Evolutionary conservation across 2,797 vertebrate genomes (phyloP), one percentile per base, ranked within the genome.

Genomic region (Melanotaenia parkinsoni): DNA sequence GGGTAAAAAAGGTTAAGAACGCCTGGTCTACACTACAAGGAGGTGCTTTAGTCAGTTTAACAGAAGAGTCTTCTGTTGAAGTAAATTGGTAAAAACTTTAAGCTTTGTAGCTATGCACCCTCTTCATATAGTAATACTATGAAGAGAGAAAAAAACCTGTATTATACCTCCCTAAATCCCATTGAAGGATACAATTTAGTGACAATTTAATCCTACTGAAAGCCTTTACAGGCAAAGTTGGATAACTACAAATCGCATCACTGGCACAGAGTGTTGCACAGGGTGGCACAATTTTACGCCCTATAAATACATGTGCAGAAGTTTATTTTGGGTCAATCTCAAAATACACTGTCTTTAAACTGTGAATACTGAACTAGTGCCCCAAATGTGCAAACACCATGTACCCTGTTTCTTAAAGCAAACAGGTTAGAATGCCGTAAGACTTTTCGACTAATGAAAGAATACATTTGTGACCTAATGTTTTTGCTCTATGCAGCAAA

Each of bases 271-370:
- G 26, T 8, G n/a, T 26, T 63, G 16, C 58, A 43, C 32, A 57
- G 26, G 22, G 22, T 45, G 20, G 32, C 63, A 62, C n/a, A n/a
- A 24, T 67, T 10, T 16, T 60, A 28, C 18, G 33, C 22, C 13
- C 26, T 69, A 58, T 56, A 68, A 69, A 64, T 58, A 68, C 20
- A 61, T 16, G 43, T 24, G 22, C 26, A 61, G 18, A 61, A 10
- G 50, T 58, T 57, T 61, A 50, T 40, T 64, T 62, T 58, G 30
- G 30, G 50, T n/a, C 12, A 70, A 62, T 74, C 40, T 18, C 18
- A 62, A 33, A 57, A 66, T 33, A 70, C 58, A 79, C 60, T 65
- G 13, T 2, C 40, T 43, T n/a, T 38, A n/a, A 60, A 58, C 43
- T 70, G 26, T 24, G 53, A 63, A 66, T 35, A 63, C 51, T 24